Conservation (phyloP, 2,888 invertebrate genomes). For the Heterodera filipjevi region DNA sequence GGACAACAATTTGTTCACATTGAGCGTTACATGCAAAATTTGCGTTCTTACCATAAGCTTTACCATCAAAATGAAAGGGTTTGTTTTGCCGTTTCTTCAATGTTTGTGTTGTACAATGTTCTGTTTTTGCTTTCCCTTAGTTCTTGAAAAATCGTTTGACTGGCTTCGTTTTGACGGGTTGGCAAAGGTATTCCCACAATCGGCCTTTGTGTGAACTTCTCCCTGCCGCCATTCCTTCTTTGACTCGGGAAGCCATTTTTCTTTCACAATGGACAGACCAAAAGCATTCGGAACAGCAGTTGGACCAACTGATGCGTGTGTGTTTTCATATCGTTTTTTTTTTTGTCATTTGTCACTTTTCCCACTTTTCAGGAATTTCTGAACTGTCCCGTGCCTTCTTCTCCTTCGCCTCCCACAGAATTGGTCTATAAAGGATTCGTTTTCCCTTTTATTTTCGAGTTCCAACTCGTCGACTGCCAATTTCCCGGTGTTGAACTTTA, state of each 20-base stretch:
- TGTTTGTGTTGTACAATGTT: neutral
- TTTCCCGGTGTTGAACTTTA: conserved; percentile 35
- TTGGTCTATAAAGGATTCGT: neutral
- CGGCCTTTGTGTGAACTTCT: conserved; percentile 69
- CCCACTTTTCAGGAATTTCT: conserved; percentile 6
- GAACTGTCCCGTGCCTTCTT: neutral
- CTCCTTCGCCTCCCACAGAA: neutral
- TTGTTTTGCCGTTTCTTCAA: neutral
- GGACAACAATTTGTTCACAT: conserved; percentile 75
- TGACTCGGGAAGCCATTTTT: conserved; percentile 53
- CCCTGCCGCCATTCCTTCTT: conserved; percentile 65
- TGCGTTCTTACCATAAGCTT: conserved; percentile 74
- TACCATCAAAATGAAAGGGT: conserved; percentile 31
- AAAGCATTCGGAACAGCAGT: neutral
- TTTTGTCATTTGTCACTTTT: neutral
- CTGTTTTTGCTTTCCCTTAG: conserved; percentile 16
- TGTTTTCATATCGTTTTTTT: neutral
- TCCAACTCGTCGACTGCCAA: conserved; percentile 18
- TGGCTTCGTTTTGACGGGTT: conserved; percentile 63
- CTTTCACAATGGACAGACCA: conserved; percentile 35
- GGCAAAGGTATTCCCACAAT: conserved; percentile 68
- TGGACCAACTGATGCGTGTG: neutral
- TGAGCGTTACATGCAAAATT: conserved; percentile 75
- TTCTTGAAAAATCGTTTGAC: conserved; percentile 36
- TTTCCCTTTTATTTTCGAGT: conserved; percentile 8